Evolutionary conservation across 2,888 invertebrate genomes (phyloP), one percentile per base, ranked within the genome.

Genomic region (Euplagia quadripunctaria): DNA sequence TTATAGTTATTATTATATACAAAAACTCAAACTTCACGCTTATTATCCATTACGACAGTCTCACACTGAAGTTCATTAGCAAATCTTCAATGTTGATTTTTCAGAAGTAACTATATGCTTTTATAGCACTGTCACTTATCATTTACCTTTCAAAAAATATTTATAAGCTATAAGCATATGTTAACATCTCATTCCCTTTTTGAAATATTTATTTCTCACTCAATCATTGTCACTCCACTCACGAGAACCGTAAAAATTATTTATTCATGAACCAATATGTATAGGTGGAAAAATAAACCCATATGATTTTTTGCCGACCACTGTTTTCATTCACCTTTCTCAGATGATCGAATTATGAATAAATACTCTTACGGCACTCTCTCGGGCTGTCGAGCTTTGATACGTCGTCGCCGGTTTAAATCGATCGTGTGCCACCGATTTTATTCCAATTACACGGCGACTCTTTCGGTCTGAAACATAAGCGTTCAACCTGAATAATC

Each of bases 401-500:
- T 63, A 43, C 42, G n/a, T 52, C 52, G n/a, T n/a, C n/a, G 70
- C 71, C 12, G 63, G n/a, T 11, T 14, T 49, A 64, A 42, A 68
- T 68, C 68, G 72, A 74, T 71, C 51, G 58, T 58, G 64, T 14
- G 5, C 16, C 58, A 74, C 65, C 70, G 73, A 78, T 81, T 78
- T 79, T 74, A 72, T 77, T 77, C 79, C 69, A 74, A 78, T 78
- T 80, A 71, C 64, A 51, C 43, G 51, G 65, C 66, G 41, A 74
- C 73, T 78, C 73, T 82, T 77, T 79, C 73, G 70, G 67, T 82
- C 75, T 73, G 70, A 76, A 83, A 81, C 79, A 80, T 78, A 85
- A 82, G 80, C 85, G 79, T 83, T 85, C 82, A 86, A 83, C 85
- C 84, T 83, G 81, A 86, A 88, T 88, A 88, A 90, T 89, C 85